Base-by-base conservation (phyloP, 2,113 vertebrate genomes). In the Vidua chalybeata region DNA sequence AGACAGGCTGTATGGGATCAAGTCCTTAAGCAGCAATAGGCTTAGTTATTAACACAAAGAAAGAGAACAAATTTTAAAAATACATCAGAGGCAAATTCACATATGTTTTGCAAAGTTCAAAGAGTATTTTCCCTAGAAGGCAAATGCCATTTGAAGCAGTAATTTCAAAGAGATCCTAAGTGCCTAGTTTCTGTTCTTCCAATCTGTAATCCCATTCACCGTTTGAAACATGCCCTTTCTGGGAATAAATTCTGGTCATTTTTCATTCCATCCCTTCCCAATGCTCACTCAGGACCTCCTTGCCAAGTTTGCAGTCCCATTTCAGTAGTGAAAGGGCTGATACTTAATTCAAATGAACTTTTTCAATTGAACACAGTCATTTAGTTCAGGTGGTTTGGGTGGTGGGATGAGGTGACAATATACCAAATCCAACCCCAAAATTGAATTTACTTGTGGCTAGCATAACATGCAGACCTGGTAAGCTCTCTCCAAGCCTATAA, bases 1-100 rank as follows among this genome's bases (percentile, higher is more conserved):
- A 89, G 52, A 81, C 72, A 90, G 35, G 58, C 35, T 93, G 33
- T 39, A 71, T 69, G 15, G 35, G 71, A 95, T 88, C 72, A 88
- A 75, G 41, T 78, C 77, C 72, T 94, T 46, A 92, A 61, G 61
- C 39, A 94, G 76, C 83, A 88, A 66, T 18, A 80, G 49, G 54
- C 51, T 91, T 52, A 37, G 28, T 85, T 89, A 87, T 78, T 86
- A 90, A 83, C 72, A 93, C 49, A 84, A 64, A 92, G 74, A 66
- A 83, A 66, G 49, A 78, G 56, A 75, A 81, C 31, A 93, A 83
- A 68, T 82, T 78, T 46, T 48, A 88, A 86, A 89, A 87, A 83
- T 22, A 95, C 26, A 62, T 72, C 39, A 69, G 77, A 91, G 26
- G 31, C 49, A 83, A 93, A 91, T 76, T 93, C 64, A 79, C 27